A percentile compares a stretch with the other conserved stretches of the same genome.
Conservation (phyloP, 2,113 vertebrate species). For the Carlito syrichta region DNA sequence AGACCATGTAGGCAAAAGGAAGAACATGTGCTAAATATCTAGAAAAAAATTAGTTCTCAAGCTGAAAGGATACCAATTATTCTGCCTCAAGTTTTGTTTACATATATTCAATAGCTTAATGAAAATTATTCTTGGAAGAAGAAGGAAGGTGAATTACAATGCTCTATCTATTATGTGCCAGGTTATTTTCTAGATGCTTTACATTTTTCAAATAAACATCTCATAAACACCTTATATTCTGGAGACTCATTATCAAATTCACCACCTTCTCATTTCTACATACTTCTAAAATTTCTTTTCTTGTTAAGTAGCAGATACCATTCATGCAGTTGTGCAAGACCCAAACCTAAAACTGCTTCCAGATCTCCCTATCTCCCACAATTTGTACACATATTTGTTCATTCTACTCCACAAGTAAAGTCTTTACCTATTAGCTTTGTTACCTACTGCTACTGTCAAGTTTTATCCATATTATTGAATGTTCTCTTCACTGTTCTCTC, state of each 20-base stretch:
- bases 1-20: not conserved
- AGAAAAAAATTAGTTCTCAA: not conserved
- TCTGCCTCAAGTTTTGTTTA: not conserved
- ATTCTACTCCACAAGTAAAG: not conserved
- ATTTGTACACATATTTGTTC: not conserved
- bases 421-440: not conserved
- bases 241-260: not conserved
- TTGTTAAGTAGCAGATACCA: not conserved
- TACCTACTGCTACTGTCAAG: not conserved
- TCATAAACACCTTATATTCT: not conserved
- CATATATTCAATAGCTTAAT: not conserved
- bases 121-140: not conserved
- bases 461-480: not conserved
- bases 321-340: not conserved
- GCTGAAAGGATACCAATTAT: not conserved
- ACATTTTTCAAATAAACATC: not conserved
- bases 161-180: not conserved
- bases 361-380: not conserved
- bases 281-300: not conserved
- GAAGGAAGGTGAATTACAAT: not conserved
- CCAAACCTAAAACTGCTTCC: not conserved
- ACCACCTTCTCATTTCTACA: not conserved
- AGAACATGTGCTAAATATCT: not conserved
- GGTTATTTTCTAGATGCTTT: not conserved
- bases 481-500: not conserved